These are phyloP conservation scores for Indicator maculatus DNA, from an alignment of 2,113 vertebrate genomes.

Conservation along the genomic window DNA sequence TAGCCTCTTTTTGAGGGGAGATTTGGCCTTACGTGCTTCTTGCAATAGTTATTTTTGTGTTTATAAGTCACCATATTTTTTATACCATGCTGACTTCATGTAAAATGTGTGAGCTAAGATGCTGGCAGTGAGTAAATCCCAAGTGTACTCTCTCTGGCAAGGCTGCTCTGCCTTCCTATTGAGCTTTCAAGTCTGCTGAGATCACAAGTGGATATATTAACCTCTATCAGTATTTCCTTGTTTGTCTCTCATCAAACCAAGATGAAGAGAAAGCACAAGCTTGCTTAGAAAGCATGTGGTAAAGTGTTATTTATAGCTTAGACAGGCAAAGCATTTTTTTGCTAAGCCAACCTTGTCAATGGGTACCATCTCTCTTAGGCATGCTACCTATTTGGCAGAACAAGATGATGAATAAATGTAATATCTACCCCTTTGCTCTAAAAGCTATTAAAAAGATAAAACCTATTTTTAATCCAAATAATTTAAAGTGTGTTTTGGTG, in stretches of 20 bases:
- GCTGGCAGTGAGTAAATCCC: background rate
- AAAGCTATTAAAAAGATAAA: background rate
- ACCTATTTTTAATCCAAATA: background rate
- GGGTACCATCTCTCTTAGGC: background rate
- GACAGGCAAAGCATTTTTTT: background rate
- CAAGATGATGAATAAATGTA: background rate
- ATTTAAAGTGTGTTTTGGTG: background rate
- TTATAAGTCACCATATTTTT: background rate
- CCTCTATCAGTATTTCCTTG: background rate
- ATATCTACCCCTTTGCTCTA: background rate
- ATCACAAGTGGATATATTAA: background rate
- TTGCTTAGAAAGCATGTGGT: background rate
- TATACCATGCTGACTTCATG: background rate
- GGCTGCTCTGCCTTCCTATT: background rate
- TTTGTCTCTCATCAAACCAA: background rate
- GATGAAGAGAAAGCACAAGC: background rate
- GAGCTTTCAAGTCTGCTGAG: background rate
- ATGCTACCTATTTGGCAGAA: background rate
- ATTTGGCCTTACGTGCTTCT: background rate
- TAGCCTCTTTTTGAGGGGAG: background rate
- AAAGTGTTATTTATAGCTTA: background rate
- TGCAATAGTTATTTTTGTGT: background rate
- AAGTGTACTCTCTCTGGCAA: background rate
- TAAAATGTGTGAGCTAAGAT: constrained; percentile 26
- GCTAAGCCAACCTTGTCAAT: background rate